phyloP scores from a whole-genome alignment of 2,113 vertebrate species.

The Mesoclemmys tuberculata region DNA sequence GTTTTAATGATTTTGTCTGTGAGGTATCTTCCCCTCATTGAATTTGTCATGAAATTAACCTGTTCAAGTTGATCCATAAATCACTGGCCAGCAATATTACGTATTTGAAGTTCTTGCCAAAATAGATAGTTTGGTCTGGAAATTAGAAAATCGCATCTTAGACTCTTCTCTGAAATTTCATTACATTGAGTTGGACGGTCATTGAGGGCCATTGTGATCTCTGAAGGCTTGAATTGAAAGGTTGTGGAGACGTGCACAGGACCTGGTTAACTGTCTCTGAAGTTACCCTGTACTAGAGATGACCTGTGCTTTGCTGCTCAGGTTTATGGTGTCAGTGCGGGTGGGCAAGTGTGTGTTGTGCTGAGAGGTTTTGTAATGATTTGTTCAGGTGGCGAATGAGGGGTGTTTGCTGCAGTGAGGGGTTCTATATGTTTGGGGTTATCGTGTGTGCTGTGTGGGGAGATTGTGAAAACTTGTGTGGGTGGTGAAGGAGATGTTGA shows the following conservation, averaged over 20 bases:
- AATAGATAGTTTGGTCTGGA: not conserved
- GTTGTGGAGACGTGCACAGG: not conserved
- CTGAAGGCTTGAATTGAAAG: not conserved
- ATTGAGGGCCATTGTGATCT: not conserved
- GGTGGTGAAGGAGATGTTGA: too few species aligned
- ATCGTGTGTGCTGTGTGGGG: too few species aligned
- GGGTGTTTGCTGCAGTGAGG: too few species aligned
- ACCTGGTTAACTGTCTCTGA: not conserved
- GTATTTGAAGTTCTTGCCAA: not conserved
- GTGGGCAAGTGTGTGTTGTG: not conserved
- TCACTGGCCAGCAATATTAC: not conserved
- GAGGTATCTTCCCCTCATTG: not conserved
- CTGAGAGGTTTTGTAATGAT: not conserved
- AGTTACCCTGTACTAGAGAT: not conserved
- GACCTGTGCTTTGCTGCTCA: not conserved
- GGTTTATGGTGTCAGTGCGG: not conserved
- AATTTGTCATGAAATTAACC: not conserved
- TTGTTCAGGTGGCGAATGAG: too few species aligned
- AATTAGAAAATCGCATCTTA: not conserved
- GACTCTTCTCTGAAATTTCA: not conserved
- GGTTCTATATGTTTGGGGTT: too few species aligned
- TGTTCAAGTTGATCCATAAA: not conserved
- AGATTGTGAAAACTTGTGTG: too few species aligned
- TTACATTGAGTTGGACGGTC: not conserved
- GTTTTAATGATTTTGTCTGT: not conserved